Evolutionary conservation across 2,888 invertebrate species (phyloP), one percentile per base, ranked within the genome.

Genomic region (Eupsilia transversa): DNA sequence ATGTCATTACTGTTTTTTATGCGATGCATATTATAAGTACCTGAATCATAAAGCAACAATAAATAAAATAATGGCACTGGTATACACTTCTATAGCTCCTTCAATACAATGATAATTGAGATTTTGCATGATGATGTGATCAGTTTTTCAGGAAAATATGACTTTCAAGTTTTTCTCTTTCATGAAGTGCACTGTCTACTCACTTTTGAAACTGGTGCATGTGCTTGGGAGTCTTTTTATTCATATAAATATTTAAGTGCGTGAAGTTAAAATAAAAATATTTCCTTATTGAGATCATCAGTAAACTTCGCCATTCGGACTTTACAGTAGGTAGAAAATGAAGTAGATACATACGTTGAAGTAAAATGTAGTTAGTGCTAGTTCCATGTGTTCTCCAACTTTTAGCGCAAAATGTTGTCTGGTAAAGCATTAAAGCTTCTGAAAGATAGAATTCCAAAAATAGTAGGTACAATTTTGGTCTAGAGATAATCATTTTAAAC

Each of bases 1-100:
- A 60, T 17, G 10, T 56, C 54, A 38, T 68, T 77, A 61, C 41
- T 35, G 5, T 23, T 67, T 43, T 43, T 52, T 35, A 66, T 59
- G 17, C 27, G 12, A 17, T 49, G 33, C 6, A 57, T 66, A n/a
- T 59, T 49, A 38, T 20, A 27, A 23, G 30, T 41, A 41, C 27
- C n/a, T 60, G 2, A 41, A 41, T 6, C 27, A 20, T 27, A 61
- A 7, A 30, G 17, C 3, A 2, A 1, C 30, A 3, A 30, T 27
- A 41, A 41, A 43, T 43, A 30, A 23, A 43, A 30, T 23, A 2
- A 23, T 63, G 30, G 1, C 2, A 7, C 4, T 30, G 1, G 23
- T 14, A 46, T 23, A 23, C 23, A 43, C 14, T 23, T 60, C 2
- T 33, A 60, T 7, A 35, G 20, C 20, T 63, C 2, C 14, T 33